Base-by-base conservation (phyloP, 2,888 invertebrate species). In the Cheilosia scutellata region DNA sequence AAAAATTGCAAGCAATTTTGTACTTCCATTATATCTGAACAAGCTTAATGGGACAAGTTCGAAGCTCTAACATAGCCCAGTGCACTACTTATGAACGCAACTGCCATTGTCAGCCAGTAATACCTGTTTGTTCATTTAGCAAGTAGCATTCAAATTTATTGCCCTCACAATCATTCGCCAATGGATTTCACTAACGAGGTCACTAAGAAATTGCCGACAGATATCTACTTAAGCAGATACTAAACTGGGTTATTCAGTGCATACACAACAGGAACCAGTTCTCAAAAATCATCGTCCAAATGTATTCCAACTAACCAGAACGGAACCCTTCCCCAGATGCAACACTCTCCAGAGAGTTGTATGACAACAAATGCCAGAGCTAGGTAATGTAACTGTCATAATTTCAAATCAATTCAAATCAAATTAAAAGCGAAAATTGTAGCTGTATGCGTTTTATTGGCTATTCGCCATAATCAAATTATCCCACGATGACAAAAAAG, bases 351-450 rank as follows among this genome's bases (percentile, higher is more conserved):
- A 40, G 6, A 16, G 44, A 49, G 16, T 40, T 31, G 76, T 44
- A 33, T 16, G 4, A 20, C 11, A 16, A 33, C 20, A 33, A 20
- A 20, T 20, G 25, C 25, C 55, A 29, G 16, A 29, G 16, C 49
- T 13, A 4, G 9, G 11, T 29, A 25, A 51, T 27, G 13, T n/a
- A 71, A 37, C 44, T 74, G 65, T 72, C 79, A 65, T 74, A 65
- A 42, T 82, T 75, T 55, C 75, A 55, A 82, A 80, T 80, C 80
- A 80, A 80, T 80, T 75, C 68, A 68, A 62, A 75, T 82, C 82
- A 70, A 76, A 82, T 82, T 76, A 82, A 75, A 75, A 82, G 42
- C 63, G 76, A 76, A 82, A 76, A 82, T 75, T 63, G 82, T 70
- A 51, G 40, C 68, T 63, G 63, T 68, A 51, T 82, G 55, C 47